A percentile compares a stretch with the other conserved stretches of the same genome.
These are phyloP conservation scores for Anas platyrhynchos DNA, from an alignment of 2,113 vertebrate species.

Conservation along the genomic window DNA sequence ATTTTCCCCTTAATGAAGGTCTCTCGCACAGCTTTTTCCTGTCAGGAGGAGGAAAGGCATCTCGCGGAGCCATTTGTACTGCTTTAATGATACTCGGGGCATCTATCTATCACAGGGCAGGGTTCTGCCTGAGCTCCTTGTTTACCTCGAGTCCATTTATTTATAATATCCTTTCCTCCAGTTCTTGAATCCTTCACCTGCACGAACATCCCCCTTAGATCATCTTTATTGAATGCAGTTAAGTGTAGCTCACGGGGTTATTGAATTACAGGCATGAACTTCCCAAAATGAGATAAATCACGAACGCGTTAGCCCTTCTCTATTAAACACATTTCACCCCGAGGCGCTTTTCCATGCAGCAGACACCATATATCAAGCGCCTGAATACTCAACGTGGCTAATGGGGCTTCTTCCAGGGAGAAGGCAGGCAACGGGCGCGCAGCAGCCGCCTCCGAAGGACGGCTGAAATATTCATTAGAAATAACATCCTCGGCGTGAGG, in stretches of 20 bases:
- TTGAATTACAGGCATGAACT: conserved; percentile 55
- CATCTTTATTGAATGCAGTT: conserved; percentile 65
- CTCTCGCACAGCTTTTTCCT: conserved; percentile 28
- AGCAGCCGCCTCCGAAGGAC: conserved; percentile 9
- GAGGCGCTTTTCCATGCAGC: conserved; percentile 54
- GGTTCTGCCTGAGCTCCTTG: conserved; percentile 40
- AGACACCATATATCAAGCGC: conserved; percentile 34
- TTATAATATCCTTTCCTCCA: conserved; percentile 46
- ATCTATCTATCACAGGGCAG: conserved; percentile 20
- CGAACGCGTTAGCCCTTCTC: conserved; percentile 52
- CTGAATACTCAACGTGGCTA: neutral
- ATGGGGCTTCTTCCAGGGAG: neutral
- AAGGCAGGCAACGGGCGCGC: neutral
- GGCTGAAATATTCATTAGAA: conserved; percentile 28
- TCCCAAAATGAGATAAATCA: conserved; percentile 71
- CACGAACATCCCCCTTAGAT: conserved; percentile 37
- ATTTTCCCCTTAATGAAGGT: conserved; percentile 33
- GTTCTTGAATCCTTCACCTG: conserved; percentile 62
- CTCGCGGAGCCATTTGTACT: conserved; percentile 13
- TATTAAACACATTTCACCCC: conserved; percentile 66
- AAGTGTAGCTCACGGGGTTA: conserved; percentile 59
- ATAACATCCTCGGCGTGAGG: neutral
- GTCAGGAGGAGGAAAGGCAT: conserved; percentile 12
- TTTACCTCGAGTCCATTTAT: conserved; percentile 46
- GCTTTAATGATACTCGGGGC: conserved; percentile 39